Conservation (phyloP, 2,797 vertebrate genomes). For the Hemibagrus guttatus region DNA sequence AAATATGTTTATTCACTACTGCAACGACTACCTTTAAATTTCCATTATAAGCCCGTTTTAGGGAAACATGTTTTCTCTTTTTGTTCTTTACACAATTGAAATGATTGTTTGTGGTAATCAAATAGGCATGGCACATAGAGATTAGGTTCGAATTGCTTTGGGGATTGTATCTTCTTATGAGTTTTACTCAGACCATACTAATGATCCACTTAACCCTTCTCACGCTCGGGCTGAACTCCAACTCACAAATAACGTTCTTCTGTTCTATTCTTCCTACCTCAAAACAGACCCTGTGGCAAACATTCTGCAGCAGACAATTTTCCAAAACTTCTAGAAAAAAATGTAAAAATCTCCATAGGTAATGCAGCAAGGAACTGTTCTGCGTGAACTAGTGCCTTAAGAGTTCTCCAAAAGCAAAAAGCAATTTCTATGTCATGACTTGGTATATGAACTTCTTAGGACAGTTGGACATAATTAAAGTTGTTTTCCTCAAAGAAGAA, state of each 20-base stretch:
- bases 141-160: neutral
- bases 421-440: neutral
- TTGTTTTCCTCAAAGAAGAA: slow-evolving; percentile 1
- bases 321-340: neutral
- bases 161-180: neutral
- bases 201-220: neutral
- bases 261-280: slow-evolving; percentile 26
- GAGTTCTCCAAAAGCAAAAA: neutral
- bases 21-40: neutral
- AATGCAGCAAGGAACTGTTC: neutral
- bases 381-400: neutral
- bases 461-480: slow-evolving; percentile 14
- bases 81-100: neutral
- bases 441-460: neutral
- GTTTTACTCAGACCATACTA: neutral
- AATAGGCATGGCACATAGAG: neutral
- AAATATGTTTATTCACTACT: no score
- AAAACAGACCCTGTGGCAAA: neutral
- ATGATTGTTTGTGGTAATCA: neutral
- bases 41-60: neutral
- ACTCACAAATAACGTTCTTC: slow-evolving; percentile 37
- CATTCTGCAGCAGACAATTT: neutral
- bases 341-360: neutral
- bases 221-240: slow-evolving; percentile 23
- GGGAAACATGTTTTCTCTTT: neutral